Evolutionary conservation across 2,797 vertebrate genomes (phyloP).

Genomic region (Phataginus tetradactyla): DNA sequence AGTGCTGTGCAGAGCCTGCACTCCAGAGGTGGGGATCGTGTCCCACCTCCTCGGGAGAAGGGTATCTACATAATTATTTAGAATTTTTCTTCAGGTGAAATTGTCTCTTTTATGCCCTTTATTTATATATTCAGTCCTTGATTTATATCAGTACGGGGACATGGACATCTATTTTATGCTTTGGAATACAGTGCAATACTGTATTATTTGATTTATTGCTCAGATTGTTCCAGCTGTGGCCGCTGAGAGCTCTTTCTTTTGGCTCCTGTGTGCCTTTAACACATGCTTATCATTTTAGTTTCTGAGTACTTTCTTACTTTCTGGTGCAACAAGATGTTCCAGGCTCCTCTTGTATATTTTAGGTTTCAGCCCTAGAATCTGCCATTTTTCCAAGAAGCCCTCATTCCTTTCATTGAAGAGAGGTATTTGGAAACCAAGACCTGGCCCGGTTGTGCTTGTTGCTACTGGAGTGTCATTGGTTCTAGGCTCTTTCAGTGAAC

Average conservation of each 20-base stretch:
- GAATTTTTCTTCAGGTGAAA: not conserved
- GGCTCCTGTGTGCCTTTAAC: not conserved
- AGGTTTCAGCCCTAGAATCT: not conserved
- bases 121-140: not conserved
- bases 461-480: not conserved
- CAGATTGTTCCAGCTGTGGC: not conserved
- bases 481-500: not conserved
- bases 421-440: not conserved
- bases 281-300: not conserved
- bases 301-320: not conserved
- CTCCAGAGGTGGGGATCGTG: not conserved
- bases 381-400: not conserved
- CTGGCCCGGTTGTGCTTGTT: not conserved
- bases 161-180: not conserved
- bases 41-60: not conserved
- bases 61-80: not conserved
- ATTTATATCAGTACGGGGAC: not conserved
- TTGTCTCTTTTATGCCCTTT: not conserved
- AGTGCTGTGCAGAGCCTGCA: not conserved
- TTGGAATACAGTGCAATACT: not conserved
- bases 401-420: not conserved
- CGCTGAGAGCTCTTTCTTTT: not conserved
- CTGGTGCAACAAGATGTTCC: not conserved
- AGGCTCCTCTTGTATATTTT: not conserved
- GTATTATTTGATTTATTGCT: not conserved